A percentile compares a stretch with the other conserved stretches of the same genome.
These are phyloP conservation scores for Stenolophus ochropezus DNA, from an alignment of 2,888 invertebrate species.

Conservation along the genomic window DNA sequence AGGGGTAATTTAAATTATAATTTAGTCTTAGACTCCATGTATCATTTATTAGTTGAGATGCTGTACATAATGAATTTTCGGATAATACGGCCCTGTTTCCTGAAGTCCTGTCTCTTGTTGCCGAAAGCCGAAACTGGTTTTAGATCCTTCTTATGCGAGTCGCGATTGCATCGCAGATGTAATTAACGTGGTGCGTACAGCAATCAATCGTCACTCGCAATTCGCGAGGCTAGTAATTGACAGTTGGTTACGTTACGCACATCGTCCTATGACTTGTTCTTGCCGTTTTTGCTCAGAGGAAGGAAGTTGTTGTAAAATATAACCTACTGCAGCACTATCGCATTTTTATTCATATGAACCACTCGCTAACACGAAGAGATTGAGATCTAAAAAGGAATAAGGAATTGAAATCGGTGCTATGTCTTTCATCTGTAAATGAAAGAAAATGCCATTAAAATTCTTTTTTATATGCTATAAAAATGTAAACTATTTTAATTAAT, in stretches of 20 bases:
- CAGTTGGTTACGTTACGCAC: constrained; percentile 5
- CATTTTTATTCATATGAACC: neutral
- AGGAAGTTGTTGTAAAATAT: neutral
- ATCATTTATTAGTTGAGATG: no score
- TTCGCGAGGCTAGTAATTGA: constrained; percentile 7
- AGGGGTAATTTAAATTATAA: no score
- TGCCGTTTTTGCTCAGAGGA: neutral
- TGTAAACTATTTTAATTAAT: no score
- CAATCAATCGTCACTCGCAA: constrained; percentile 31
- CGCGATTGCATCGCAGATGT: neutral
- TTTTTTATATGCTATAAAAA: no score
- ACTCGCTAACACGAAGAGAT: neutral
- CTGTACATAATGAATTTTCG: no score
- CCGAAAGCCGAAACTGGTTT: constrained; percentile 7
- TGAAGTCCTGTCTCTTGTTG: neutral
- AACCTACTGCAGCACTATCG: neutral
- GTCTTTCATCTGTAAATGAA: no score
- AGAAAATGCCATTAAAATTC: no score
- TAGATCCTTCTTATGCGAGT: neutral
- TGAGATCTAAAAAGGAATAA: neutral
- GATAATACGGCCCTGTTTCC: neutral
- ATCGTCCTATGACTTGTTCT: neutral
- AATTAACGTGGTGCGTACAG: constrained; percentile 2
- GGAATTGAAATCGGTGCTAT: neutral
- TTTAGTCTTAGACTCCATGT: no score